Base-by-base conservation (phyloP, 2,797 vertebrate genomes). In the Natrix natrix region DNA sequence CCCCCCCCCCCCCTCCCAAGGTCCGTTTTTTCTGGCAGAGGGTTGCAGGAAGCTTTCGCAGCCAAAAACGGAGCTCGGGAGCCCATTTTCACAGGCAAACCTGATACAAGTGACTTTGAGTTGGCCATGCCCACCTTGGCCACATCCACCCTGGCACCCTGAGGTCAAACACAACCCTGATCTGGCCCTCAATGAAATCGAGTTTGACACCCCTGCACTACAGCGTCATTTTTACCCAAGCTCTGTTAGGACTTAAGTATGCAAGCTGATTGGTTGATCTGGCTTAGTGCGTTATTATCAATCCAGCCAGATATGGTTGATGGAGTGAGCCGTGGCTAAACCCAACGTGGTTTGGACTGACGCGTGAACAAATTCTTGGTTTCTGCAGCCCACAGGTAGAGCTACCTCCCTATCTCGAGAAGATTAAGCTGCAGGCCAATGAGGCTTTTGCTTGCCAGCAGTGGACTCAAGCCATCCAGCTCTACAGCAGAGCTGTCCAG, bases 391-490 rank as follows among this genome's bases (percentile, higher is more conserved):
- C 98, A 92, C 98, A 98, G 6, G 95, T 97, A 90, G 99, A 99
- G 93, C 97, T 99, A 74, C 98, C 99, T 60, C 98, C 98, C 0
- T 98, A 99, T 69, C 97, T 99, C 97, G 99, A 99, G 96, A 98
- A 98, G 89, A 98, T 99, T 94, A 99, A 99, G 96, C 99, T 99
- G 93, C 98, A 99, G 97, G 99, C 99, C 89, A 99, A 99, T 6
- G 99, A 99, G 94, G 99, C 99, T 1, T 99, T 99, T 93, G 99
- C 99, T 0, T 98, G 97, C 95, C 99, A 99, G 97, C 99, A 99
- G 95, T 99, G 99, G 99, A 99, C 99, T 10, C 99, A 99, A 96
- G 99, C 99, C 97, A 99, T 99, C 96, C 99, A 99, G 97, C 98
- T 99, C 43, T 99, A 99, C 95, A 99, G 99, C 97, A 98, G 98